Percentiles rank a stretch among this genome's conserved stretches.
phyloP scores from a whole-genome alignment of 2,888 invertebrate genomes.

The Leucophora obtusa region DNA sequence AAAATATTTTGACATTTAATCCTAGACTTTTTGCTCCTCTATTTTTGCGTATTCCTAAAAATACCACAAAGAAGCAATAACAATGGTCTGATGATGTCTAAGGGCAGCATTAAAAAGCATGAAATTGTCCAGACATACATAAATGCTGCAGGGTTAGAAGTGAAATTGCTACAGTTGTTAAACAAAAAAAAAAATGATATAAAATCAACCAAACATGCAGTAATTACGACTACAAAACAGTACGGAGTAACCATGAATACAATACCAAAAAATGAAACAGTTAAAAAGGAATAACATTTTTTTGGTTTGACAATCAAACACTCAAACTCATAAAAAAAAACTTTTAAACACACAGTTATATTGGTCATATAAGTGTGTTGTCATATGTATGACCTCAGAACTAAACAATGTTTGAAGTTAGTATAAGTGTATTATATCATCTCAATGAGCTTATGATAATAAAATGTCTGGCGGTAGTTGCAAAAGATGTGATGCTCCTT shows the following conservation, averaged over 20 bases:
- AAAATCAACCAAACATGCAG: conserved; percentile 39
- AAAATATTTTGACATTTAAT: conserved; percentile 59
- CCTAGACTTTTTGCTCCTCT: conserved; percentile 53
- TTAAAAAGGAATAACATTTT: conserved; percentile 4
- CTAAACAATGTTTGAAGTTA: conserved; percentile 10
- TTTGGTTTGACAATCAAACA: conserved; percentile 7
- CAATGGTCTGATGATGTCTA: conserved; percentile 59
- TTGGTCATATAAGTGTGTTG: background rate
- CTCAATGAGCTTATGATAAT: conserved; percentile 56
- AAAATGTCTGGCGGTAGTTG: conserved; percentile 45
- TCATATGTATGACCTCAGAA: conserved; percentile 14
- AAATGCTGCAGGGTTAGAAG: conserved; percentile 56
- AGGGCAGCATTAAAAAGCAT: conserved; percentile 34
- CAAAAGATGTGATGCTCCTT: conserved; percentile 24
- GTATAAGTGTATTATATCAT: conserved; percentile 46
- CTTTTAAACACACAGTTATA: background rate
- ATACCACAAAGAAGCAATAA: conserved; percentile 63
- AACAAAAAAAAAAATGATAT: conserved; percentile 12
- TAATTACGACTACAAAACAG: conserved; percentile 44
- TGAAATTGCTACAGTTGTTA: conserved; percentile 55
- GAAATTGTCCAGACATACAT: conserved; percentile 60
- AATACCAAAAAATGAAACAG: conserved; percentile 7
- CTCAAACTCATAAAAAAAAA: background rate
- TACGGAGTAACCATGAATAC: conserved; percentile 1
- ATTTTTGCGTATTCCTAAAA: conserved; percentile 45